phyloP scores from a whole-genome alignment of 1,140 invertebrate species.

The Camponotus pennsylvanicus region DNA sequence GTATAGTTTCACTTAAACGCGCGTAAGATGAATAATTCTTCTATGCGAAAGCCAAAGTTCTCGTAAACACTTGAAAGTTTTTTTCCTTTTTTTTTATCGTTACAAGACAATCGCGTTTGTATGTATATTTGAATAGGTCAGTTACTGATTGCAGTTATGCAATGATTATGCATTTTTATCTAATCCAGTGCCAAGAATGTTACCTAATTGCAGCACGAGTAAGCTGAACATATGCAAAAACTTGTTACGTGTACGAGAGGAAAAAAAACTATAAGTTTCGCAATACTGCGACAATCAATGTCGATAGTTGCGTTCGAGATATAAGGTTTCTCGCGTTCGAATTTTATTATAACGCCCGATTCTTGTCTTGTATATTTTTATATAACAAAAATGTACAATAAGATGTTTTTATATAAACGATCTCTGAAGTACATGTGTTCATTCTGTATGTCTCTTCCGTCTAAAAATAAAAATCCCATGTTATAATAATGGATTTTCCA shows the following conservation, averaged over 20 bases:
- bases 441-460: background rate
- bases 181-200: conserved; percentile 39
- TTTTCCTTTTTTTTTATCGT: conserved; percentile 2
- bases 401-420: conserved; percentile 48
- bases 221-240: conserved; percentile 9
- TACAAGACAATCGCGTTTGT: background rate
- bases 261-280: background rate
- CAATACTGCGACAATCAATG: background rate
- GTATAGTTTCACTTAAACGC: background rate
- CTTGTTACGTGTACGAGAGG: conserved; percentile 23
- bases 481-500: background rate
- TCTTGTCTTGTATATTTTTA: conserved; percentile 45
- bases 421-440: background rate
- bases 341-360: conserved; percentile 23
- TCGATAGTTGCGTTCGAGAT: conserved; percentile 4
- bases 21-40: background rate
- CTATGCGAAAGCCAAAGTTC: background rate
- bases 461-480: conserved; percentile 1
- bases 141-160: conserved; percentile 44
- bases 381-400: conserved; percentile 26
- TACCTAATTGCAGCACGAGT: conserved; percentile 36
- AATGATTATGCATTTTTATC: conserved; percentile 29
- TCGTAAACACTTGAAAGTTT: background rate
- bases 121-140: conserved; percentile 39
- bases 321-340: background rate